Evolutionary conservation across 2,888 invertebrate genomes (phyloP).

Genomic region (Camptogramma bilineatum): DNA sequence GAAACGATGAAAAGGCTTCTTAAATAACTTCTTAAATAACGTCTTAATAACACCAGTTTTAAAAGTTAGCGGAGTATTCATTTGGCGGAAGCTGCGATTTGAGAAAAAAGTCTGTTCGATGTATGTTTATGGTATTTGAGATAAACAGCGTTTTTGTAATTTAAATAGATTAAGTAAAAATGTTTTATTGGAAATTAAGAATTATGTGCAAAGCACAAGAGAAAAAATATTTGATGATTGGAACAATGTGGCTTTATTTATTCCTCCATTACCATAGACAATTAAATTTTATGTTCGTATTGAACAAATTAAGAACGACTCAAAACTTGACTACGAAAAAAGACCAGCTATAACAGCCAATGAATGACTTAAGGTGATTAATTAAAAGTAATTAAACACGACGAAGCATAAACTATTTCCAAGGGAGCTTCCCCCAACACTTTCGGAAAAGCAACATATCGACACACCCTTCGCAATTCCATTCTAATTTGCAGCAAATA

Average conservation of each 20-base stretch:
- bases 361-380: neutral
- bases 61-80: conserved; percentile 23
- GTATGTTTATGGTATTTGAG: conserved; percentile 12
- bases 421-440: neutral
- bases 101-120: conserved; percentile 6
- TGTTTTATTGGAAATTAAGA: neutral
- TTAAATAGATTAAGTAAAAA: neutral
- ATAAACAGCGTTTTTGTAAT: neutral
- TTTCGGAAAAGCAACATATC: conserved; percentile 24
- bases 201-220: too few relatives aligned
- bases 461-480: conserved; percentile 41
- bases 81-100: conserved; percentile 15
- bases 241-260: too few relatives aligned
- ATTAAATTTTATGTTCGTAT: too few relatives aligned
- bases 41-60: conserved; percentile 31
- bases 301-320: too few relatives aligned
- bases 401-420: neutral
- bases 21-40: conserved; percentile 30
- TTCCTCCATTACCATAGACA: too few relatives aligned
- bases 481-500: conserved; percentile 45
- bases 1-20: conserved; percentile 30
- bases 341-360: neutral
- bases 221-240: too few relatives aligned
- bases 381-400: neutral
- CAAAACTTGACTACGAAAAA: neutral